These are phyloP conservation scores for Apamea anceps DNA, from an alignment of 2,888 invertebrate species.

Conservation along the genomic window DNA sequence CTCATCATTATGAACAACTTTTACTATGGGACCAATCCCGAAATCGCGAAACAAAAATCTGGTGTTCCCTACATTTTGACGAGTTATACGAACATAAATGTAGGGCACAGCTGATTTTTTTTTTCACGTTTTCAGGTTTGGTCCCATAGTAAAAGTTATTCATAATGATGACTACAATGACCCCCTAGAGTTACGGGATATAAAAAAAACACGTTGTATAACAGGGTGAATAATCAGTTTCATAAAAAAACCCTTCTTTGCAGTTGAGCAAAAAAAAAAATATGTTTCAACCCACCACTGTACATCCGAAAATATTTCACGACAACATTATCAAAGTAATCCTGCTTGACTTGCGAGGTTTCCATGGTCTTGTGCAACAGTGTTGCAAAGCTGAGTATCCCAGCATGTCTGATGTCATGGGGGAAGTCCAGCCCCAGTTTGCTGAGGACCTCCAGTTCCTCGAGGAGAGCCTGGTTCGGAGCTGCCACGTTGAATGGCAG, in stretches of 20 bases:
- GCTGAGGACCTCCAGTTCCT: conserved; percentile 89
- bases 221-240: background rate
- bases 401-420: conserved; percentile 91
- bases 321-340: conserved; percentile 93
- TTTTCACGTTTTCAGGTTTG: too few relatives aligned
- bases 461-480: conserved; percentile 86
- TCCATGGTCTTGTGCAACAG: conserved; percentile 92
- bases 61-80: too few relatives aligned
- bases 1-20: too few relatives aligned
- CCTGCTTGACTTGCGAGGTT: conserved; percentile 87
- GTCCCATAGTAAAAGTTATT: too few relatives aligned
- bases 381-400: conserved; percentile 93
- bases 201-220: too few relatives aligned
- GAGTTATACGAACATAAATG: too few relatives aligned
- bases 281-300: conserved; percentile 86
- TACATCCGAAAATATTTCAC: conserved; percentile 93
- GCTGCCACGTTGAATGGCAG: conserved; percentile 93
- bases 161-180: too few relatives aligned
- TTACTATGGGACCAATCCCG: too few relatives aligned
- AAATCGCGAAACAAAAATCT: too few relatives aligned
- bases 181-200: too few relatives aligned
- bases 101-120: too few relatives aligned
- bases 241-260: background rate
- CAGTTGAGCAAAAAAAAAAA: background rate
- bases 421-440: conserved; percentile 83